Evolutionary conservation across 2,888 invertebrate genomes (phyloP).

Genomic region (Schizotus pectinicornis): DNA sequence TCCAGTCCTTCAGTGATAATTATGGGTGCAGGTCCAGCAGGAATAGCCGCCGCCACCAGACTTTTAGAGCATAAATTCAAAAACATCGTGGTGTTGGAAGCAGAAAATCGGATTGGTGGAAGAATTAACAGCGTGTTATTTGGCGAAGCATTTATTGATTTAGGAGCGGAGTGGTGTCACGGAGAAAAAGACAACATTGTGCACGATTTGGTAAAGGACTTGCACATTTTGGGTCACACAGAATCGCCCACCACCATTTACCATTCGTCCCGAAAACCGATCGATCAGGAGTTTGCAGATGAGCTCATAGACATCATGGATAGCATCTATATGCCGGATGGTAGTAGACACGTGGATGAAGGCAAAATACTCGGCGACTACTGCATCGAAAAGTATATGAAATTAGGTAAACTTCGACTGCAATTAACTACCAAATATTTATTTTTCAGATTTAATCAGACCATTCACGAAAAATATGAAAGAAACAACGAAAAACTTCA

Average conservation of each 20-base stretch:
- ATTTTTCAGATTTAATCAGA: conserved; percentile 33
- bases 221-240: conserved; percentile 22
- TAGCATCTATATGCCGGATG: conserved; percentile 27
- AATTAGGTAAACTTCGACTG: neutral
- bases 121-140: conserved; percentile 38
- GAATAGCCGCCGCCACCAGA: conserved; percentile 63
- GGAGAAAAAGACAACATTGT: conserved; percentile 43
- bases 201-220: conserved; percentile 36
- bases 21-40: conserved; percentile 65
- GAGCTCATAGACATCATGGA: conserved; percentile 24
- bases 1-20: conserved; percentile 53
- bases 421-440: no score
- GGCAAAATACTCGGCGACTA: conserved; percentile 33
- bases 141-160: conserved; percentile 40
- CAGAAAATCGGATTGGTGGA: conserved; percentile 44
- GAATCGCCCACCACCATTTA: neutral
- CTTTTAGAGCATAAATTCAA: conserved; percentile 58
- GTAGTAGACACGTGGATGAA: conserved; percentile 12
- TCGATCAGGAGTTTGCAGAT: conserved; percentile 13
- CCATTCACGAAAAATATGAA: conserved; percentile 29
- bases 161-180: conserved; percentile 46
- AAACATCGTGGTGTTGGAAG: conserved; percentile 57
- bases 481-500: conserved; percentile 28
- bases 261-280: conserved; percentile 27
- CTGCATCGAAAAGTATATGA: conserved; percentile 31